phyloP scores from a whole-genome alignment of 2,113 vertebrate genomes.

The Butastur rufipennis region DNA sequence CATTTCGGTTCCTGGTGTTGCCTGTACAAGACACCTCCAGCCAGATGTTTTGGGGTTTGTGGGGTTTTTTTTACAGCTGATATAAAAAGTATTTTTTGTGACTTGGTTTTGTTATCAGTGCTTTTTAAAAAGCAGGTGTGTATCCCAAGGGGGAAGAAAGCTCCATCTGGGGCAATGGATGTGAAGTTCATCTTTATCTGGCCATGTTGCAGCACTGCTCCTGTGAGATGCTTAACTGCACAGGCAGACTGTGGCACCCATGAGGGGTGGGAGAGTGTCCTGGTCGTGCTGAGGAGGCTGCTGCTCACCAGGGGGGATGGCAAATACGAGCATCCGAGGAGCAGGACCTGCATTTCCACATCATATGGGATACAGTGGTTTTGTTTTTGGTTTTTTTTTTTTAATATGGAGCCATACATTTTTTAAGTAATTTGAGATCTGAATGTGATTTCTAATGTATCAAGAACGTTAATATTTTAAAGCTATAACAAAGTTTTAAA shows the following conservation, averaged over 20 bases:
- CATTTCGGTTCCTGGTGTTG: conserved; percentile 23
- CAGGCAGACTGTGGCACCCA: background rate
- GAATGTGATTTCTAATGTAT: conserved; percentile 81
- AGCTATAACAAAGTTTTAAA: conserved; percentile 78
- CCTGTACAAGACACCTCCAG: conserved; percentile 38
- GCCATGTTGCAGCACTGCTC: background rate
- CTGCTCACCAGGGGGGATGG: background rate
- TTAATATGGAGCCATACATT: conserved; percentile 72
- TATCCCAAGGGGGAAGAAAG: conserved; percentile 20
- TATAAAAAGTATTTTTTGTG: conserved; percentile 58
- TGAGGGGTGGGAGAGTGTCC: background rate
- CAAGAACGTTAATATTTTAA: conserved; percentile 76
- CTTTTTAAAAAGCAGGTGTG: conserved; percentile 61
- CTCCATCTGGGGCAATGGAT: background rate
- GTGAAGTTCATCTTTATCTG: background rate
- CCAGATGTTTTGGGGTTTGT: conserved; percentile 4
- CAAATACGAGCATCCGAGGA: background rate
- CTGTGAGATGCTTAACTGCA: background rate
- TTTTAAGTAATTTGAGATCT: conserved; percentile 71
- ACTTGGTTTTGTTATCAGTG: conserved; percentile 45
- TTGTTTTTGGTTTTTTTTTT: background rate
- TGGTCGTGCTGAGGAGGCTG: background rate
- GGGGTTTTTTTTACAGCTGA: background rate
- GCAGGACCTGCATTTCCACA: conserved; percentile 43
- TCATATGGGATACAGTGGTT: conserved; percentile 68